These are phyloP conservation scores for Muscicapa striata DNA, from an alignment of 2,797 vertebrate species.

Conservation along the genomic window DNA sequence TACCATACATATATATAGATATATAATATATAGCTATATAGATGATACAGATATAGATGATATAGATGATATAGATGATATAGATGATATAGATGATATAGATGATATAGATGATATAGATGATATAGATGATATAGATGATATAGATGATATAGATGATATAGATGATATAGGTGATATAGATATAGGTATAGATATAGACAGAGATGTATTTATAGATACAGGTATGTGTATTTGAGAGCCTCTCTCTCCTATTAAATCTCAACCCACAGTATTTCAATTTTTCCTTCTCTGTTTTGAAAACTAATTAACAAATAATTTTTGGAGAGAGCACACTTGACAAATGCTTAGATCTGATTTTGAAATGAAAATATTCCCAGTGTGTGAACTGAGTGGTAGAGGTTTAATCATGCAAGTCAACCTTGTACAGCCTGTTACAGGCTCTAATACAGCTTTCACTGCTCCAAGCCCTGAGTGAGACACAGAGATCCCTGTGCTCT, in stretches of 20 bases:
- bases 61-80: too few relatives aligned
- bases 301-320: neutral
- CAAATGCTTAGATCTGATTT: neutral
- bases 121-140: too few relatives aligned
- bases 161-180: too few relatives aligned
- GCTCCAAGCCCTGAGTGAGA: neutral
- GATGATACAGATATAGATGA: too few relatives aligned
- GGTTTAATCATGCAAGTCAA: neutral
- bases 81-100: too few relatives aligned
- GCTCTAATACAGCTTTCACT: neutral
- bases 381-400: neutral
- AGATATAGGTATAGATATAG: neutral
- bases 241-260: neutral
- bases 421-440: neutral
- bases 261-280: neutral
- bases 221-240: neutral
- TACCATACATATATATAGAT: too few relatives aligned
- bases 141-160: too few relatives aligned
- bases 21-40: too few relatives aligned
- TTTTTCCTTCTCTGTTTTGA: neutral
- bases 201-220: neutral
- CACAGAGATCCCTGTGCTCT: neutral
- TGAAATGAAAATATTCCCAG: neutral
- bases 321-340: neutral
- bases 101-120: neutral